Base-by-base conservation (phyloP, 2,113 vertebrate species). In the Dryoscopus gambensis region DNA sequence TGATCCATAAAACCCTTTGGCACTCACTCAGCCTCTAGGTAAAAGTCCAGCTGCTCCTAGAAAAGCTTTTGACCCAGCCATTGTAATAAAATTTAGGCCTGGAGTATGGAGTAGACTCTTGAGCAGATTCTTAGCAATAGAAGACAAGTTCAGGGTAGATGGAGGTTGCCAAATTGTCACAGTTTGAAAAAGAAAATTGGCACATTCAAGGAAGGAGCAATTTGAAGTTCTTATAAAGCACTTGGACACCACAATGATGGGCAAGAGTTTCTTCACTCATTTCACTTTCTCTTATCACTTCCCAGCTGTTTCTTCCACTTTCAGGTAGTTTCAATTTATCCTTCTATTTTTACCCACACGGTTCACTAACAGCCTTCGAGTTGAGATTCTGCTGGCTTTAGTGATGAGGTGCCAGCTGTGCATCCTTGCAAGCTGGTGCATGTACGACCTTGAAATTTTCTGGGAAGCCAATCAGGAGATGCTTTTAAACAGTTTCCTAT, bases 381-480 rank as follows among this genome's bases (percentile, higher is more conserved):
- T 56, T 74, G 74, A 78, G 88, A 81, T 74, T 82, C 85, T 95
- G 52, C 71, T 88, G 71, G 4, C 40, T 91, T 74, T 49, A 49
- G 93, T 49, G 67, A 46, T 69, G 84, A 94, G 90, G 56, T 67
- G 77, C 93, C 95, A 97, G 96, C 95, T 95, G 82, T 93, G 87
- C 96, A 84, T 77, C 87, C 79, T 80, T 95, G 87, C 91, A 88
- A 94, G 75, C 78, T 76, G 50, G 11, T 56, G 42, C 79, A 55
- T 0, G 3, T 13, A 33, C 11, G 71, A 96, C 95, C 93, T 96
- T 94, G 90, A 91, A 42, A 52, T 63, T 65, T 94, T 47, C 64
- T 23, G 3, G 17, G 21, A n/a, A 81, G 40, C 65, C 87, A 87
- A 64, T 84, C 60, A 89, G 57, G 63, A 95, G 49, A 42, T 37